These are phyloP conservation scores for Rhyacophila brunnea DNA, from an alignment of 1,140 invertebrate genomes.

Conservation along the genomic window DNA sequence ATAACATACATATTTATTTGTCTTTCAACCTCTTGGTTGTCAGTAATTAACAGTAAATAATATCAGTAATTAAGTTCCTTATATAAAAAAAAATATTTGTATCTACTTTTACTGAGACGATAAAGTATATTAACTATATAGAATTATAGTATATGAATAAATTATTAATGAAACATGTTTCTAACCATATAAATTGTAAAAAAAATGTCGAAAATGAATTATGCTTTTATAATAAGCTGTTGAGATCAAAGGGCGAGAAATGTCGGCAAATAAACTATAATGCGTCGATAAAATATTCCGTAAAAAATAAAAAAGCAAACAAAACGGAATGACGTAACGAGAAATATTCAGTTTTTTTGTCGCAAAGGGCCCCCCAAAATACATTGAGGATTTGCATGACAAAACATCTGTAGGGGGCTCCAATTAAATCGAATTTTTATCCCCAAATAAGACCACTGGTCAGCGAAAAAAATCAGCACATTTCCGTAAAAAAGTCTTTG, in stretches of 20 bases:
- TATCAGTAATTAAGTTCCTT: no score
- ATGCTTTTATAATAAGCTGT: conserved; percentile 27
- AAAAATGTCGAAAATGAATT: conserved; percentile 15
- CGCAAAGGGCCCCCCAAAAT: conserved; percentile 1
- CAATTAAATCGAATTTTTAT: conserved; percentile 30
- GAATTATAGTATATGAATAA: no score
- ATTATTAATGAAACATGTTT: no score
- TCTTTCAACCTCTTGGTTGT: no score
- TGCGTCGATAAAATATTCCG: conserved; percentile 25
- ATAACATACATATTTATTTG: no score
- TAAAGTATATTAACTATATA: no score
- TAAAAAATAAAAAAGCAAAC: conserved; percentile 13
- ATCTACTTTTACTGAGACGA: no score
- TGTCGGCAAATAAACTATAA: conserved; percentile 35
- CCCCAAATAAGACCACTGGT: conserved; percentile 31
- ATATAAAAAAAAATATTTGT: no score
- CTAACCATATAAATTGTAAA: no score
- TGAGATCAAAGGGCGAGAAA: conserved; percentile 28
- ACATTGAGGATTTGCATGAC: conserved; percentile 10
- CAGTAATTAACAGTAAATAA: no score
- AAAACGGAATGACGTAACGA: no score
- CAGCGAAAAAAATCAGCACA: conserved; percentile 19
- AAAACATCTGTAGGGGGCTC: conserved; percentile 17
- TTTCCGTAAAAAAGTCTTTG: no score
- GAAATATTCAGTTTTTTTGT: conserved; percentile 1